Evolutionary conservation across 2,888 invertebrate species (phyloP).

Genomic region (Eupithecia centaureata): DNA sequence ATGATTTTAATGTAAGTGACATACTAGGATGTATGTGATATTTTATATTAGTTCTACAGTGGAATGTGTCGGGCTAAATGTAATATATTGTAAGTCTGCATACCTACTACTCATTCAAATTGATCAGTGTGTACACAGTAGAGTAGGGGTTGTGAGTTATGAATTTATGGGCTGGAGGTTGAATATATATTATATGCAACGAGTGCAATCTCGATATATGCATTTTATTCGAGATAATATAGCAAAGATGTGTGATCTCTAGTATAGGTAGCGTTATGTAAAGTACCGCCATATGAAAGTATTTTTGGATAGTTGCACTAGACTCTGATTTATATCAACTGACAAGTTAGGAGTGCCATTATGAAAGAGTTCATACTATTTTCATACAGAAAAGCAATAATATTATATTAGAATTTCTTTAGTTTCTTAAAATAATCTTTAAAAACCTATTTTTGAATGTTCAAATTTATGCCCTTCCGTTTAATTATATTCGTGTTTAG

Average conservation of each 20-base stretch:
- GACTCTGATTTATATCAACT: slow-evolving; percentile 49
- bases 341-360: slow-evolving; percentile 75
- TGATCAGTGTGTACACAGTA: slow-evolving; percentile 46
- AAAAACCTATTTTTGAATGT: slow-evolving; percentile 48
- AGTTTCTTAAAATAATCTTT: slow-evolving; percentile 45
- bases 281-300: slow-evolving; percentile 38
- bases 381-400: slow-evolving; percentile 66
- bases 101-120: slow-evolving; percentile 41
- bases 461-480: slow-evolving; percentile 30
- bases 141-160: slow-evolving; percentile 56
- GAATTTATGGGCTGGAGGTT: slow-evolving; percentile 46
- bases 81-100: slow-evolving; percentile 28
- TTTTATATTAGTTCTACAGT: neutral
- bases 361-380: slow-evolving; percentile 71
- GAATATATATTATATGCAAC: slow-evolving; percentile 26
- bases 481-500: slow-evolving; percentile 10
- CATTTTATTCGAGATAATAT: slow-evolving; percentile 35
- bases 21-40: neutral
- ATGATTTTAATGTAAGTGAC: neutral
- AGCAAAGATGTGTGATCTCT: slow-evolving; percentile 40
- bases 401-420: neutral
- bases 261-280: slow-evolving; percentile 30
- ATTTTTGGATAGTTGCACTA: slow-evolving; percentile 41
- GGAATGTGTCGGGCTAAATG: neutral
- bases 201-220: slow-evolving; percentile 40